A percentile compares a stretch with the other conserved stretches of the same genome.
Conservation (phyloP, 2,888 invertebrate genomes). For the Cremastobaeus sp. region DNA sequence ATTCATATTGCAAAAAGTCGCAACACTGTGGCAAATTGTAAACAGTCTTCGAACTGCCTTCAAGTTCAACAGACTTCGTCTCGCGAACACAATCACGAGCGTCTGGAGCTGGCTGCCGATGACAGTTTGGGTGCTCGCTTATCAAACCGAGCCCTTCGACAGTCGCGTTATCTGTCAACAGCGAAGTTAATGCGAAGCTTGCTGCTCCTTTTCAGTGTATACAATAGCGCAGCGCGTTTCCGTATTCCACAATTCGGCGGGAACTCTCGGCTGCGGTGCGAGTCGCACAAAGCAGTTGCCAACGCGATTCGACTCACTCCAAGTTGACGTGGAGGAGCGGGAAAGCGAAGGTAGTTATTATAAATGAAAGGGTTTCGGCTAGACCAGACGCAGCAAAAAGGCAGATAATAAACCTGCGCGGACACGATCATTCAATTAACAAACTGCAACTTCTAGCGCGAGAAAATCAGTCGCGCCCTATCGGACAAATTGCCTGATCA, state of each 20-base stretch:
- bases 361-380: constrained; percentile 62
- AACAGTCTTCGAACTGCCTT: too few species aligned
- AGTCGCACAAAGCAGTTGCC: too few species aligned
- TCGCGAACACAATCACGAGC: not conserved
- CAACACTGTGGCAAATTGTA: too few species aligned
- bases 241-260: constrained; percentile 7
- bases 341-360: constrained; percentile 64
- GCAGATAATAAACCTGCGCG: constrained; percentile 63
- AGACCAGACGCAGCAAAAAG: constrained; percentile 54
- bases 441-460: constrained; percentile 27
- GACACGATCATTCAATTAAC: constrained; percentile 67
- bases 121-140: constrained; percentile 10
- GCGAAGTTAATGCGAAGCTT: constrained; percentile 3
- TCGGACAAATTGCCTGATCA: constrained; percentile 46
- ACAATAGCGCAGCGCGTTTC: constrained; percentile 53
- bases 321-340: too few species aligned
- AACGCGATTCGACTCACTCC: too few species aligned
- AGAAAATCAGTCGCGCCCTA: constrained; percentile 12
- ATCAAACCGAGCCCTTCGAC: constrained; percentile 1
- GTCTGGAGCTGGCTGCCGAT: not conserved
- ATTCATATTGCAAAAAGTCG: too few species aligned
- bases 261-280: not conserved
- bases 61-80: too few species aligned
- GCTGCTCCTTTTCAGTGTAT: constrained; percentile 5
- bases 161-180: constrained; percentile 7